Conservation (phyloP, 2,113 vertebrate species). For the Orientallactaga bullata region DNA sequence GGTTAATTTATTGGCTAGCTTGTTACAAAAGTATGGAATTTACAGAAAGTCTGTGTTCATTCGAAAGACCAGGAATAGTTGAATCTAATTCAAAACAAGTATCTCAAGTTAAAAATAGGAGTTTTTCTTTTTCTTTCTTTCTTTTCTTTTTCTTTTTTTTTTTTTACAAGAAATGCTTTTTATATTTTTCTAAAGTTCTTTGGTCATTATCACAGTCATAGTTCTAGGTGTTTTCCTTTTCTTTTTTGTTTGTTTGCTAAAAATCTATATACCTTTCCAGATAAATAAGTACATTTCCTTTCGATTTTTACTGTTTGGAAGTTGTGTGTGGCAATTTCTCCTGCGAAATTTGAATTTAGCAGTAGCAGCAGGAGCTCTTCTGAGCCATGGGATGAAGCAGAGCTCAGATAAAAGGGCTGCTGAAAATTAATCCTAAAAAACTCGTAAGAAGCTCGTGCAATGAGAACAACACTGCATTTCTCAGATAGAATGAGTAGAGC, state of each 20-base stretch:
- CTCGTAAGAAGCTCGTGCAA: not conserved
- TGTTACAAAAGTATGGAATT: not conserved
- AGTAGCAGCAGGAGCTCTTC: not conserved
- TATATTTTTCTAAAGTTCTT: slow-evolving; percentile 7
- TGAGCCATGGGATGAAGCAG: not conserved
- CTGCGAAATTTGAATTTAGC: slow-evolving; percentile 8
- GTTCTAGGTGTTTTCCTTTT: not conserved
- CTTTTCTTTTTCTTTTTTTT: not conserved
- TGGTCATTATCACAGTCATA: not conserved
- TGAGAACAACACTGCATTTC: not conserved
- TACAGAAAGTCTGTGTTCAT: not conserved
- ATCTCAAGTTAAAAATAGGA: slow-evolving; percentile 6
- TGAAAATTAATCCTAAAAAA: not conserved
- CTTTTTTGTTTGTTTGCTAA: not conserved
- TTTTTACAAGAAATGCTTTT: not conserved
- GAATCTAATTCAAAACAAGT: not conserved
- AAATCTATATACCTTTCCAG: slow-evolving; percentile 8
- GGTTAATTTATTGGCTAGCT: not conserved
- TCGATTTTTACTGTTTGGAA: not conserved
- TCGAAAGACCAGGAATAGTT: not conserved
- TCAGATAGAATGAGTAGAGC: not conserved
- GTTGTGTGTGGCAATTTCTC: not conserved
- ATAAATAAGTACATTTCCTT: not conserved
- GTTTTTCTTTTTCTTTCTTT: not conserved
- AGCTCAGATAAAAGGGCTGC: not conserved